Base-by-base conservation (phyloP, 2,888 invertebrate genomes). In the Diaphora mendica region DNA sequence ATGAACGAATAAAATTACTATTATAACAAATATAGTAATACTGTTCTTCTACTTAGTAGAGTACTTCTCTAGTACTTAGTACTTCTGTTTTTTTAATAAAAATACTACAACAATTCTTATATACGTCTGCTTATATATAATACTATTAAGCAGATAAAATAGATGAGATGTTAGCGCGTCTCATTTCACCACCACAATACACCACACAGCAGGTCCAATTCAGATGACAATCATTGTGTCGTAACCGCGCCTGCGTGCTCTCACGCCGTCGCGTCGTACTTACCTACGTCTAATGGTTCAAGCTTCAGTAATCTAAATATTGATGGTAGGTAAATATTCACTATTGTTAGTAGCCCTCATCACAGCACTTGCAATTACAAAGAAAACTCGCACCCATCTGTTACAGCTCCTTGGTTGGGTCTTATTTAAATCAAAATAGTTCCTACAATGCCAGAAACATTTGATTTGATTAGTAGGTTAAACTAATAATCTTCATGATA, bases 191-290 rank as follows among this genome's bases (percentile, higher is more conserved):
- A 88, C 79, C 74, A 80, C 79, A 65, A 11, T 71, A 55, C 20
- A 33, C 48, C 67, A 48, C 67, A 30, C 76, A 71, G 83, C 82
- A 83, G 85, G 82, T 85, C 87, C 84, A 86, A 87, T 88, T 89
- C 85, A 86, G 84, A 87, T 83, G 85, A 82, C 75, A 81, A 71
- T 76, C 77, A 80, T 86, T 86, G 84, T 87, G 86, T 82, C 74
- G 87, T 80, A 87, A 87, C 74, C 73, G 76, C 75, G 67, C 66
- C 83, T 70, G 82, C 87, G 86, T 87, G 89, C 87, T 88, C 88
- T 83, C 83, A 85, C 85, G 82, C 39, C 39, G 82, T 11, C 39
- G 79, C 77, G 76, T 79, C 76, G 73, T 73, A 79, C 76, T 72
- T 73, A 79, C 74, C 76, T 83, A 81, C n/a, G n/a, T n/a, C n/a